Base-by-base conservation (phyloP, 2,888 invertebrate genomes). In the Scaptomyza cyrtandrae region DNA sequence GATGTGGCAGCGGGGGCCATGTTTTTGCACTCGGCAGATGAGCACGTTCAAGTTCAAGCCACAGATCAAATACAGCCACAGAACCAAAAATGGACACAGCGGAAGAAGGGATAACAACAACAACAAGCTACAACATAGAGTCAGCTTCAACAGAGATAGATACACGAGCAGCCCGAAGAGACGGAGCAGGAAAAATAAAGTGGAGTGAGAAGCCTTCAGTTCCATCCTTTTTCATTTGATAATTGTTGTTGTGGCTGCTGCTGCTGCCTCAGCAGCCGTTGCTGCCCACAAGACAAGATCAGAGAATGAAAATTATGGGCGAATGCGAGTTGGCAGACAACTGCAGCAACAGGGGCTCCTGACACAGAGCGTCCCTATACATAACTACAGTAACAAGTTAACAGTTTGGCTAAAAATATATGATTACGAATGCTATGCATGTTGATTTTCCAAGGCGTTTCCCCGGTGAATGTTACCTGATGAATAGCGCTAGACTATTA, bases 31-130 rank as follows among this genome's bases (percentile, higher is more conserved):
- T 53, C 57, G 58, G 76, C 64, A 75, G 84, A 86, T 83, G 84
- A 85, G 80, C 84, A 83, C 84, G 86, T 83, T 85, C 81, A 88
- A 86, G 85, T 88, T 86, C 88, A 86, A 84, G 85, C 67, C 72
- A 58, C 79, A 88, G 88, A 84, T 88, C 81, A 86, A 86, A 86
- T 88, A 71, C 77, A 72, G 67, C 62, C 39, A 67, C 46, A 58
- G 53, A 50, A 29, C 54, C 48, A 41, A 41, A 64, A 41, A 62
- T 66, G 62, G 60, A 65, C 57, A 41, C 68, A 53, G 33, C 43
- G 44, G 5, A 49, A 56, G 45, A 31, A 50, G 45, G 41, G 63
- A 27, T 50, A 64, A 31, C 43, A 67, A 19, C 46, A 60, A 46
- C 16, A 11, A 33, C 45, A 60, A 44, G 37, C 46, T 50, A 44